A percentile compares a stretch with the other conserved stretches of the same genome.
These are phyloP conservation scores for Lampris incognitus DNA, from an alignment of 2,113 vertebrate species.

Conservation along the genomic window DNA sequence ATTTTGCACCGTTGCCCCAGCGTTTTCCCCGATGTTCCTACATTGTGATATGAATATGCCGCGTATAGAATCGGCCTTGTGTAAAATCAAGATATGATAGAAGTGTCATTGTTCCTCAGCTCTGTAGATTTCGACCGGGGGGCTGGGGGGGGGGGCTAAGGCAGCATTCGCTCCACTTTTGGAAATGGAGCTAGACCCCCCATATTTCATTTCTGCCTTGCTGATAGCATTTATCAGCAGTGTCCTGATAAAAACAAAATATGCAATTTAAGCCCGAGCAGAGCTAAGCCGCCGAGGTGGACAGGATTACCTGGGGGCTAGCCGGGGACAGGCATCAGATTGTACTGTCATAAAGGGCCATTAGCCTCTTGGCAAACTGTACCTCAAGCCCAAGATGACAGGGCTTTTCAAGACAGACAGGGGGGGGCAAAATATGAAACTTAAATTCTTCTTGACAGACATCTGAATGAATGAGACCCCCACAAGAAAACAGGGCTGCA, in stretches of 20 bases:
- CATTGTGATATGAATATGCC: not conserved
- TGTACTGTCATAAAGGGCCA: constrained; percentile 90
- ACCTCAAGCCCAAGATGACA: constrained; percentile 96
- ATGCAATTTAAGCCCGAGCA: constrained; percentile 98
- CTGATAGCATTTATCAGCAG: constrained; percentile 99
- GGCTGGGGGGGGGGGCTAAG: constrained; percentile 17
- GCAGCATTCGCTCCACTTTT: constrained; percentile 60
- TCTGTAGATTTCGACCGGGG: constrained; percentile 37
- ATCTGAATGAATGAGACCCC: constrained; percentile 85
- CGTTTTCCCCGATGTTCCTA: not conserved
- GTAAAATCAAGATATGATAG: constrained; percentile 54
- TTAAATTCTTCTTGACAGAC: constrained; percentile 99
- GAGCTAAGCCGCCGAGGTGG: constrained; percentile 89
- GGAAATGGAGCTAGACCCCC: constrained; percentile 88
- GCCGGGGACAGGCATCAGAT: constrained; percentile 90
- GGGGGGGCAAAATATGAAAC: constrained; percentile 91
- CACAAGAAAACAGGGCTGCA: constrained; percentile 29
- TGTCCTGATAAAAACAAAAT: constrained; percentile 95
- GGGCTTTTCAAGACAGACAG: constrained; percentile 95
- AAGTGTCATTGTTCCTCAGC: constrained; percentile 75
- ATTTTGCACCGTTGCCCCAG: not conserved
- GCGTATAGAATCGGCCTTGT: not conserved
- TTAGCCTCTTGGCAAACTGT: constrained; percentile 91
- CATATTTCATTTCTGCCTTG: constrained; percentile 94
- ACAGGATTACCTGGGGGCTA: constrained; percentile 91